Evolutionary conservation across 1,140 invertebrate genomes (phyloP).

Genomic region (Platyscapa corneri): DNA sequence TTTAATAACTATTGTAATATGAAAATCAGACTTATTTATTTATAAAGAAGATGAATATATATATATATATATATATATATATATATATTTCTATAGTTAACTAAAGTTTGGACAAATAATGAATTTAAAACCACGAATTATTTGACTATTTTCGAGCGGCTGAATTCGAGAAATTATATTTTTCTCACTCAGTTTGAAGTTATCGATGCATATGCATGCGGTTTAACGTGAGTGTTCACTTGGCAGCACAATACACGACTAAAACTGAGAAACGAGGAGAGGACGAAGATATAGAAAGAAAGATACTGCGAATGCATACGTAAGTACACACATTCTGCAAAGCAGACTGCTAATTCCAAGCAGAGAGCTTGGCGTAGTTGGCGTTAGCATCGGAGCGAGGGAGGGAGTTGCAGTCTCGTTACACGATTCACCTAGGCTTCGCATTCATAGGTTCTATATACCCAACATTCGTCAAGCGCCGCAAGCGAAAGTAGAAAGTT

Average conservation of each 20-base stretch:
- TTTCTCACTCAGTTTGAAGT: constrained; percentile 48
- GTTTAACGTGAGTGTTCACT: constrained; percentile 53
- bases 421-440: not conserved
- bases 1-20: too few relatives aligned
- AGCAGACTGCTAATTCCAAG: constrained; percentile 43
- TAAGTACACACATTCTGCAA: constrained; percentile 14
- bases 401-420: not conserved
- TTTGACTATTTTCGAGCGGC: not conserved
- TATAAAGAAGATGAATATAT: too few relatives aligned
- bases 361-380: not conserved
- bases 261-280: not conserved
- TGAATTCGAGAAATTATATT: constrained; percentile 59
- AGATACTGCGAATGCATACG: not conserved
- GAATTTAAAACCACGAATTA: not conserved
- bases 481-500: constrained; percentile 53
- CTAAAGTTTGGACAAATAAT: not conserved
- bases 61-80: too few relatives aligned
- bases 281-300: not conserved
- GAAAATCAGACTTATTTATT: too few relatives aligned
- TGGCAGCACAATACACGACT: not conserved
- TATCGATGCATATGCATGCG: constrained; percentile 69
- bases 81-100: not conserved
- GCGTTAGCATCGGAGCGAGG: not conserved
- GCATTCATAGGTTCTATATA: constrained; percentile 8
- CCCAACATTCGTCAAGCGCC: constrained; percentile 48